Conservation (phyloP, 2,797 vertebrate genomes). For the Euthynnus affinis region DNA sequence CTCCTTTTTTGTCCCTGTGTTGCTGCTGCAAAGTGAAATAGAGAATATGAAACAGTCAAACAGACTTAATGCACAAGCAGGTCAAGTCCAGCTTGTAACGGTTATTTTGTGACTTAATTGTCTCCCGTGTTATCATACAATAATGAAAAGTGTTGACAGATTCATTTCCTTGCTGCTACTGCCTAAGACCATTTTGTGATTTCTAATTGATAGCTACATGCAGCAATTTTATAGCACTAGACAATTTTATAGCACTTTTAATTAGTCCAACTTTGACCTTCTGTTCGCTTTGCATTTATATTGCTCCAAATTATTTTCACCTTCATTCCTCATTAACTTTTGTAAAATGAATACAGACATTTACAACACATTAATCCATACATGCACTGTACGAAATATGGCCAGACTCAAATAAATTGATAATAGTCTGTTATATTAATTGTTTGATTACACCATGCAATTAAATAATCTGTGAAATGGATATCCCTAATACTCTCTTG, state of each 20-base stretch:
- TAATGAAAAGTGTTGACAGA: slow-evolving; percentile 83
- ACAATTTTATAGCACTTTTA: slow-evolving; percentile 83
- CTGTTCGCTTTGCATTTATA: slow-evolving; percentile 84
- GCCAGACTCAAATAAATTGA: slow-evolving; percentile 44
- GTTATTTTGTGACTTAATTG: slow-evolving; percentile 78
- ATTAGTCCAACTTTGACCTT: slow-evolving; percentile 86
- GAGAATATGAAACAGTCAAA: slow-evolving; percentile 63
- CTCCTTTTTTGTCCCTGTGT: slow-evolving; percentile 13
- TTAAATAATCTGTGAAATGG: slow-evolving; percentile 52
- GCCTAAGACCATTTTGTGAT: slow-evolving; percentile 78
- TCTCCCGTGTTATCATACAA: slow-evolving; percentile 75
- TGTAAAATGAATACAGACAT: slow-evolving; percentile 70
- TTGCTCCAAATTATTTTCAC: slow-evolving; percentile 82
- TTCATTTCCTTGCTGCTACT: slow-evolving; percentile 78
- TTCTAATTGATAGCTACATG: slow-evolving; percentile 83
- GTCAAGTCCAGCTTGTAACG: slow-evolving; percentile 73
- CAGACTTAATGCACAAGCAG: slow-evolving; percentile 58
- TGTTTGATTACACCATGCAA: slow-evolving; percentile 49
- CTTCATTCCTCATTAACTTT: slow-evolving; percentile 81
- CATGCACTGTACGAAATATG: slow-evolving; percentile 49
- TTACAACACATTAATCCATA: slow-evolving; percentile 71
- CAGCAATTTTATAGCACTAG: slow-evolving; percentile 73
- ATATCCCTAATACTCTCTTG: slow-evolving; percentile 22
- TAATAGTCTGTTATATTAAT: slow-evolving; percentile 49
- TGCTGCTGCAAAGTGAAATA: slow-evolving; percentile 23